Evolutionary conservation across 2,888 invertebrate species (phyloP), one percentile per base, ranked within the genome.

Genomic region (Lasioglossum morio): DNA sequence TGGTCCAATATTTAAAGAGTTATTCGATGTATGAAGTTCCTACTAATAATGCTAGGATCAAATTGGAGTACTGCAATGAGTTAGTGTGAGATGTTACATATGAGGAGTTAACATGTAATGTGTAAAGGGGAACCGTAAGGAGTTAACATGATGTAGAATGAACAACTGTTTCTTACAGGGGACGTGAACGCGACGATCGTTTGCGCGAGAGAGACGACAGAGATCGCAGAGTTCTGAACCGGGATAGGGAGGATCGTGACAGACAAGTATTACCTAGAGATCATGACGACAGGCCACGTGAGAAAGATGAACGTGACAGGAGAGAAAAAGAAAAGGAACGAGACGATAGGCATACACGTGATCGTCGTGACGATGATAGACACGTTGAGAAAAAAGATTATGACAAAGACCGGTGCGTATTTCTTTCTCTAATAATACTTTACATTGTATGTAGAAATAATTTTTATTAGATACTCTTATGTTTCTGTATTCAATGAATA

Each of bases 221-320:
- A 77, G 89, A 92, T 40, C 89, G 93, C n/a, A 92, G 93, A 86
- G 91, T 78, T 83, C 88, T 76, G 86, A 93, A 94, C 23, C 93
- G 90, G 86, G 93, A 91, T 46, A 91, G 92, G 46, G 93, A 93
- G 40, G 93, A 95, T 94, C 72, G 94, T 16, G 92, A 96, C 8
- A 94, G 95, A 30, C 90, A 85, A 79, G 40, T 76, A n/a, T 88
- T 86, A 75, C 84, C 94, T n/a, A 95, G 95, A 85, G 94, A 94
- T 73, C 94, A 94, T 16, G 94, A 94, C 34, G 94, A 95, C 4
- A 93, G 94, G 82, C 77, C 88, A 48, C 91, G 94, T 77, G 94
- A 94, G 75, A 94, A 94, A 78, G 94, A 94, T 72, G 94, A 94
- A 57, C 92, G 94, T 30, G 94, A 95, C 12, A 91, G 94, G 79